These are phyloP conservation scores for Hestina assimilis DNA, from an alignment of 1,140 invertebrate genomes.

Conservation along the genomic window DNA sequence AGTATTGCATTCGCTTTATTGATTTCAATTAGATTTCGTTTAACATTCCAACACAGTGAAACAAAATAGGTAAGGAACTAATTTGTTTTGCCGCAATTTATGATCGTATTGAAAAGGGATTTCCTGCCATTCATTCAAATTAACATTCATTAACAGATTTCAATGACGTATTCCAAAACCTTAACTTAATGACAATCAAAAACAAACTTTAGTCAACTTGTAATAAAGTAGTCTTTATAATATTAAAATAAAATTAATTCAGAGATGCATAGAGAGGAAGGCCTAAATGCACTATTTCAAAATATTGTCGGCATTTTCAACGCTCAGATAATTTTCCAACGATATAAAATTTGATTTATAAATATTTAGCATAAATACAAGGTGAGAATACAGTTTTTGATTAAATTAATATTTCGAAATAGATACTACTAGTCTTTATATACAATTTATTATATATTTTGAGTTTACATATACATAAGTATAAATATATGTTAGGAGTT, in stretches of 20 bases:
- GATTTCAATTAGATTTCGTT: too few species aligned
- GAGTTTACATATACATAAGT: too few species aligned
- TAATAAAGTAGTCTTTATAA: background rate
- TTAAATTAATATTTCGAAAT: background rate
- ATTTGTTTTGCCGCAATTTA: background rate
- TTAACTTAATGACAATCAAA: background rate
- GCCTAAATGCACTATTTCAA: background rate
- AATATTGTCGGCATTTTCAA: constrained; percentile 7
- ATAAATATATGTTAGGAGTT: too few species aligned
- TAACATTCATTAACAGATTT: background rate
- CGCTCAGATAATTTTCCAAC: background rate
- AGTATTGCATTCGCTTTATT: too few species aligned
- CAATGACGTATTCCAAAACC: background rate
- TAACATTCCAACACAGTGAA: too few species aligned
- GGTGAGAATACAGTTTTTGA: background rate
- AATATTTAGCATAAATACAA: constrained; percentile 1
- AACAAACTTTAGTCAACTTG: background rate
- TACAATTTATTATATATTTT: too few species aligned
- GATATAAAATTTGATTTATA: background rate
- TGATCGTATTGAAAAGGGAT: background rate
- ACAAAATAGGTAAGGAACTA: background rate
- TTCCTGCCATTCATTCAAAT: constrained; percentile 1
- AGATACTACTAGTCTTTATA: background rate
- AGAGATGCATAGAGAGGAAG: constrained; percentile 8
- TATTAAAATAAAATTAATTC: background rate